Conservation (phyloP, 2,797 vertebrate species). For the Pterois miles region DNA sequence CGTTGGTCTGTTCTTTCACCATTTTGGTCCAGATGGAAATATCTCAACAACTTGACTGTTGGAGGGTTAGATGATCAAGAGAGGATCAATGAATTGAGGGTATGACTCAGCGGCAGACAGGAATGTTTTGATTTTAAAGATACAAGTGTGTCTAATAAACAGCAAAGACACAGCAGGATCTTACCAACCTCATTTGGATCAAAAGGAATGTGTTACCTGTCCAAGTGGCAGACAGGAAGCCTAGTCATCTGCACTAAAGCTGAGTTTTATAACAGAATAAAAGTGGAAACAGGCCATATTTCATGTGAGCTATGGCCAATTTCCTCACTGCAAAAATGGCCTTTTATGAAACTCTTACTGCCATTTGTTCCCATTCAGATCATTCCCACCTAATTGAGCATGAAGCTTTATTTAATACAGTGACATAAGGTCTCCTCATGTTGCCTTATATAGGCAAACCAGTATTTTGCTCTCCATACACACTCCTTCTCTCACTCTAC, state of each 20-base stretch:
- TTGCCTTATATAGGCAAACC: not conserved
- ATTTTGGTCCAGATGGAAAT: not conserved
- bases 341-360: not conserved
- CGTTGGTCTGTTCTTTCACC: not conserved
- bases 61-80: not conserved
- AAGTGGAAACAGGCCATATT: not conserved
- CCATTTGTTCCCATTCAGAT: not conserved
- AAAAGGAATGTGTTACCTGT: not conserved
- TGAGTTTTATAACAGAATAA: slow-evolving; percentile 13
- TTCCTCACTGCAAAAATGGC: not conserved
- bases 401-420: not conserved
- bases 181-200: not conserved
- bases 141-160: not conserved
- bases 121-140: not conserved
- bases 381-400: not conserved
- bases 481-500: not conserved
- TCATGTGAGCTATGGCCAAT: not conserved
- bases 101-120: not conserved
- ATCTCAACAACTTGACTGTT: not conserved
- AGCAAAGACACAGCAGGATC: slow-evolving; percentile 4
- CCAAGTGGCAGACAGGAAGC: not conserved
- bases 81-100: not conserved
- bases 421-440: not conserved
- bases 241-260: not conserved
- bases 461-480: not conserved